Evolutionary conservation across 1,140 invertebrate species (phyloP).

Genomic region (Heliconius congener): DNA sequence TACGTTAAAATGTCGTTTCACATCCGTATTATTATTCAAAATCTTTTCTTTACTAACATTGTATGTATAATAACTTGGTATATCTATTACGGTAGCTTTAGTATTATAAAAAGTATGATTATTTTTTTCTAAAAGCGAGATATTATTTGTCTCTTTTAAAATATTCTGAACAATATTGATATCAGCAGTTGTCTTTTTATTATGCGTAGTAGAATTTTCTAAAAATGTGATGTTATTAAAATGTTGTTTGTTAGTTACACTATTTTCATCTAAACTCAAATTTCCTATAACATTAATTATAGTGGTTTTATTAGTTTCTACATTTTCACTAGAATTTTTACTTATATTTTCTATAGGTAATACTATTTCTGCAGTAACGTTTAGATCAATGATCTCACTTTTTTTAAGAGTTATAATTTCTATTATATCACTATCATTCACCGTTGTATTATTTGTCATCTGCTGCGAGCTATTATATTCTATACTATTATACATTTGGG

Average conservation of each 20-base stretch:
- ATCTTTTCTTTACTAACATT: neutral
- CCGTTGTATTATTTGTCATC: neutral
- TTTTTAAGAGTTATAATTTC: neutral
- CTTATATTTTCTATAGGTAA: neutral
- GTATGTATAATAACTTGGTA: neutral
- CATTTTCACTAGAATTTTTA: neutral
- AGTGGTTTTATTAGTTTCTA: neutral
- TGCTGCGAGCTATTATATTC: neutral
- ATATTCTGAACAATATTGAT: neutral
- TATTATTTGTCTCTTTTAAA: neutral
- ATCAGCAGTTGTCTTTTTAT: neutral
- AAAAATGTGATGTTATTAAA: neutral
- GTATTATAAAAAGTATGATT: neutral
- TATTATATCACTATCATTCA: neutral
- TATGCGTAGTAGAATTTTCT: neutral
- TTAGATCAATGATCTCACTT: neutral
- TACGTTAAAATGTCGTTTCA: neutral
- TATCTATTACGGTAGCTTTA: neutral
- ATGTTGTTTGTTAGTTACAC: neutral
- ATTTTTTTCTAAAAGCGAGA: neutral
- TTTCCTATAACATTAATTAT: neutral
- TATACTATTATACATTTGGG: too few species aligned
- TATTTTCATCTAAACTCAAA: neutral
- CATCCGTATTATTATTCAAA: neutral
- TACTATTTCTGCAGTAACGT: neutral